Base-by-base conservation (phyloP, 1,140 invertebrate species). In the Neuroterus valhalla region DNA sequence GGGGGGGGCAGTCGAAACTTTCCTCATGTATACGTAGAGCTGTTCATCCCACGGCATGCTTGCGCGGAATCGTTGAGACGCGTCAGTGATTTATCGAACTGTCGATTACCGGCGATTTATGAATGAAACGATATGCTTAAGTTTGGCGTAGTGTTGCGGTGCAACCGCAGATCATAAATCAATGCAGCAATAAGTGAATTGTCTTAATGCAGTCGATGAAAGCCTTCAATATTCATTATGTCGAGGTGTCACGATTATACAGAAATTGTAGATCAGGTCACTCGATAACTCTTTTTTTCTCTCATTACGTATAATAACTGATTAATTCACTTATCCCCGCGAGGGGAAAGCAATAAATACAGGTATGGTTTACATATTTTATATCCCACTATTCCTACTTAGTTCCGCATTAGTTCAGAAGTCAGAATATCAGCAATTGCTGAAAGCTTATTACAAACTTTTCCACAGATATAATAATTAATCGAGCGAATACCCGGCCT, bases 41-140 rank as follows among this genome's bases (percentile, higher is more conserved):
- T 31, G 38, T 71, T 71, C 55, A 71, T 71, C 42, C 45, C 21
- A 21, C 69, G 17, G 55, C 52, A 46, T 62, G 46, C 19, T 31
- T 10, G 19, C 55, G 52, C 71, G 42, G 10, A 46, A 72, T 66
- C 70, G 45, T 17, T 17, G 68, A 45, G 31, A 52, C 50, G 50
- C 70, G 42, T 72, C 45, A 31, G 62, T 21, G 62, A 67, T 44
- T 72, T 72, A 72, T 72, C 71, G 19, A 67, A 72, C 45, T 66
- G 38, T 31, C 45, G 71, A 72, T 72, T 45, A 45, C 38, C 21
- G n/a, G 19, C 55, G 48, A 72, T 66, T 66, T 67, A 67, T 72
- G 71, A 72, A 72, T 72, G 71, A 43, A 52, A 52, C 23, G 50
- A 52, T 52, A 52, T 52, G 21, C 23, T 52, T 3, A 52, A 52